phyloP scores from a whole-genome alignment of 2,888 invertebrate species.

The Fabriciana adippe region DNA sequence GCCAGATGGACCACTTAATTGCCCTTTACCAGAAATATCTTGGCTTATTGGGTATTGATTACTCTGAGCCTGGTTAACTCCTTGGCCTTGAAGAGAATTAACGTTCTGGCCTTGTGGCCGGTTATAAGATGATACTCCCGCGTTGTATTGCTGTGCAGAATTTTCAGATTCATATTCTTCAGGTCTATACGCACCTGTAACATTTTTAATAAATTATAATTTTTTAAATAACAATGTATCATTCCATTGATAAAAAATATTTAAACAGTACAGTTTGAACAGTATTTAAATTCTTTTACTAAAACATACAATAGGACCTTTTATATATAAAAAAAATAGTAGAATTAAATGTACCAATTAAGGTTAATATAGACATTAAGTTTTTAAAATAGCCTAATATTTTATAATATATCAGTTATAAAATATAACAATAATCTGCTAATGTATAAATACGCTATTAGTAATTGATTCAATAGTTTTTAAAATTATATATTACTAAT shows the following conservation, averaged over 20 bases:
- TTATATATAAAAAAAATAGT: no score
- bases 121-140: constrained; percentile 30
- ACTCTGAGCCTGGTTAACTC: constrained; percentile 18
- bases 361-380: no score
- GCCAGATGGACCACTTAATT: not conserved
- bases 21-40: constrained; percentile 17
- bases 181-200: constrained; percentile 71
- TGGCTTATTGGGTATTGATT: constrained; percentile 23
- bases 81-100: constrained; percentile 21
- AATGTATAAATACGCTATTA: not conserved
- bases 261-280: no score
- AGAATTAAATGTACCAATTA: no score
- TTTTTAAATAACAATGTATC: not conserved
- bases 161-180: constrained; percentile 57
- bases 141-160: constrained; percentile 37
- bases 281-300: no score
- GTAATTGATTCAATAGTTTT: not conserved
- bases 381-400: no score
- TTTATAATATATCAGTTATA: no score
- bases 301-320: no score
- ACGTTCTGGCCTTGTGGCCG: constrained; percentile 38
- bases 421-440: no score
- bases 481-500: not conserved
- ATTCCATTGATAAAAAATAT: not conserved
- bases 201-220: constrained; percentile 13